Conservation (phyloP, 2,113 vertebrate species). For the Centropus unirufus region DNA sequence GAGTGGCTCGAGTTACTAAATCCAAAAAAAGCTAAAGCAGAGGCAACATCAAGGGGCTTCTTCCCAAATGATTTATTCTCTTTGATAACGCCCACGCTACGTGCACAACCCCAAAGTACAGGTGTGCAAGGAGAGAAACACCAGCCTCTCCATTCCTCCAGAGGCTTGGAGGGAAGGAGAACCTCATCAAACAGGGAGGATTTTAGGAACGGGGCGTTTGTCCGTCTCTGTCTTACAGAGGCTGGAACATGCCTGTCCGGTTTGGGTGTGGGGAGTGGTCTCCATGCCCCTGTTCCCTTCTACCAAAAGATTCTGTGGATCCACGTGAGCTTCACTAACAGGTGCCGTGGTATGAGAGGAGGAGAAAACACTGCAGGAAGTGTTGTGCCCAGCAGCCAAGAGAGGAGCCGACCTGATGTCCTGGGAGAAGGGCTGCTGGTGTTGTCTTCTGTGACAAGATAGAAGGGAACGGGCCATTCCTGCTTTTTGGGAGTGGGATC, state of each 20-base stretch:
- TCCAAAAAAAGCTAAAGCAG: not conserved
- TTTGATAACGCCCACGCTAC: not conserved
- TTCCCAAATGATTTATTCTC: not conserved
- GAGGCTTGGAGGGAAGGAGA: not conserved
- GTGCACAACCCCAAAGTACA: not conserved
- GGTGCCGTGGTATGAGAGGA: not conserved
- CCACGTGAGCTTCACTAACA: not conserved
- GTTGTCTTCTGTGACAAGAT: not conserved
- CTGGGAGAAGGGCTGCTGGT: not conserved
- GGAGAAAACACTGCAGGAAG: not conserved
- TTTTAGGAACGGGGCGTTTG: not conserved
- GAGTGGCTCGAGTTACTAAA: not conserved
- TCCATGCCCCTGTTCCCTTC: accelerated
- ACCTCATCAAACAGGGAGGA: not conserved
- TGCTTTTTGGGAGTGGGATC: not conserved
- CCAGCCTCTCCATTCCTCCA: not conserved
- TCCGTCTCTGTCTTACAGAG: not conserved
- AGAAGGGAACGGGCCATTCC: not conserved
- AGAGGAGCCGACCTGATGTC: not conserved
- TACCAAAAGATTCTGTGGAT: not conserved
- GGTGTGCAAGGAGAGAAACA: not conserved
- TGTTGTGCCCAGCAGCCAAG: not conserved
- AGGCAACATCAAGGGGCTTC: not conserved
- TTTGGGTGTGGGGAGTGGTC: accelerated
- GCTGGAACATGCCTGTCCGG: not conserved